Conservation (phyloP, 2,113 vertebrate genomes). For the Hippopotamus amphibius region DNA sequence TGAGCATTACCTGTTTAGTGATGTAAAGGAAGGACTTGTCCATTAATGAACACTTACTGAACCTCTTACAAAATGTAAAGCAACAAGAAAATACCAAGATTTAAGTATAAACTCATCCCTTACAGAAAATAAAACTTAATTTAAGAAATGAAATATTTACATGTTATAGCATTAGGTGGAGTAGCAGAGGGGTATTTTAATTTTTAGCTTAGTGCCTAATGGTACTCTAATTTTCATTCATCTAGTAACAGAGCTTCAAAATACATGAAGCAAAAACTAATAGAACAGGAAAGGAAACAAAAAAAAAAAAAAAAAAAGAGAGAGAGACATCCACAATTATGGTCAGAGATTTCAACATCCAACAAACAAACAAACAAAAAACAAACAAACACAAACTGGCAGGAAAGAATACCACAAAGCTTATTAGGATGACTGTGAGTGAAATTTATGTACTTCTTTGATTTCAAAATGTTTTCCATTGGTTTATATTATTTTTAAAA, state of each 20-base stretch:
- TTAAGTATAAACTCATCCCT: not conserved
- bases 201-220: constrained; percentile 27
- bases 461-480: constrained; percentile 35
- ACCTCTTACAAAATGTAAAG: not conserved
- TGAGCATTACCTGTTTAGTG: constrained; percentile 10
- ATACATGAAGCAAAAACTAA: constrained; percentile 11
- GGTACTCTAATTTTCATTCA: not conserved
- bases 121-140: not conserved
- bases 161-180: not conserved
- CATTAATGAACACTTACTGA: not conserved
- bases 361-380: not conserved
- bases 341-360: not conserved
- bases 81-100: not conserved
- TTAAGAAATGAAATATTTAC: constrained; percentile 28
- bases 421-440: not conserved
- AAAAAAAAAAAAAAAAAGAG: not conserved
- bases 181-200: not conserved
- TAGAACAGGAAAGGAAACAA: not conserved
- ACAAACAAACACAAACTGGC: not conserved
- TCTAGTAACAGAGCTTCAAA: not conserved
- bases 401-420: not conserved
- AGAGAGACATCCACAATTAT: not conserved
- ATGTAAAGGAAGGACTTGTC: constrained; percentile 18
- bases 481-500: constrained; percentile 8
- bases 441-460: not conserved